phyloP scores from a whole-genome alignment of 2,888 invertebrate species.

The Mongoloraphidia duomilia region DNA sequence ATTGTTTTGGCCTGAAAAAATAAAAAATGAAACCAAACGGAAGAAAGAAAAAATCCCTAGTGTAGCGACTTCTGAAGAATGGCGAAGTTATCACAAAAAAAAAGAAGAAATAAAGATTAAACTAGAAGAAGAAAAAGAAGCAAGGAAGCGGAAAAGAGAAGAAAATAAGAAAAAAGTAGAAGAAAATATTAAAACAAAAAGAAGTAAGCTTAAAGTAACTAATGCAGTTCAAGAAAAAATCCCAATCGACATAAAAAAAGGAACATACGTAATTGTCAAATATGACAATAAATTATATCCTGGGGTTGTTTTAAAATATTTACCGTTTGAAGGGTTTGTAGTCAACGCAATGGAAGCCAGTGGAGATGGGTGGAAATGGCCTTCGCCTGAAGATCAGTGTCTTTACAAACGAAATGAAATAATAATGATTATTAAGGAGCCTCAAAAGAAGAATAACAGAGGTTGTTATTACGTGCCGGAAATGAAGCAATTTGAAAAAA shows the following conservation, averaged over 20 bases:
- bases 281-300: neutral
- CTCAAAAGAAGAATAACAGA: no score
- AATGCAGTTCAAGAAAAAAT: neutral
- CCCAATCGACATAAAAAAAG: neutral
- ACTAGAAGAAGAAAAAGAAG: no score
- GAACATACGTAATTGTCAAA: neutral
- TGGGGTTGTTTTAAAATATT: neutral
- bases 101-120: no score
- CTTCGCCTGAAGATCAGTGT: neutral
- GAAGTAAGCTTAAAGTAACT: neutral
- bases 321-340: neutral
- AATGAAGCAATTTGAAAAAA: no score
- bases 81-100: no score
- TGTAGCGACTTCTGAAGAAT: no score
- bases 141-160: no score
- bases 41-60: no score
- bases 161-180: no score
- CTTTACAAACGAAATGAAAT: neutral
- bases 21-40: no score
- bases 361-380: neutral
- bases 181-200: slow-evolving; percentile 4
- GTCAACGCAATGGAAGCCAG: neutral
- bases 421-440: neutral
- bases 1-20: slow-evolving; percentile 11
- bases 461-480: no score